These are phyloP conservation scores for Drosophila anomalata DNA, from an alignment of 2,888 invertebrate genomes.

Conservation along the genomic window DNA sequence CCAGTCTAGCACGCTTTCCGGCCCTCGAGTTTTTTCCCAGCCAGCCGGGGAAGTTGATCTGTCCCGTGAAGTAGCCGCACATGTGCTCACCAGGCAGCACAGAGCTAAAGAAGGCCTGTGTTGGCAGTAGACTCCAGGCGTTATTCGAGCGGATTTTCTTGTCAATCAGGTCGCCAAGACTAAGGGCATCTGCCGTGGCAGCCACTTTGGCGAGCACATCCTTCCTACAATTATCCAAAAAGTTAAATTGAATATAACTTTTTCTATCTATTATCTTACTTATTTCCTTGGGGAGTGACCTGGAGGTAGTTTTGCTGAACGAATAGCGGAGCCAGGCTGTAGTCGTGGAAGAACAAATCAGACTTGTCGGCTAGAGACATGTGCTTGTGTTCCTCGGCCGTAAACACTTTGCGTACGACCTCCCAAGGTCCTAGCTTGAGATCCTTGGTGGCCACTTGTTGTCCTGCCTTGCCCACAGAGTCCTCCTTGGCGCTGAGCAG, in stretches of 20 bases:
- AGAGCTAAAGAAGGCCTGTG: conserved; percentile 94
- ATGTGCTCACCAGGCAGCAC: conserved; percentile 95
- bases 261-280: conserved; percentile 84
- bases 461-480: conserved; percentile 61
- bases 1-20: conserved; percentile 91
- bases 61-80: conserved; percentile 90
- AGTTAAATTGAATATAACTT: not conserved
- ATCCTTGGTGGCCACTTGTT: conserved; percentile 89
- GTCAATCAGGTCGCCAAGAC: conserved; percentile 93
- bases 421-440: conserved; percentile 97
- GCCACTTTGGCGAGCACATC: conserved; percentile 89
- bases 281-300: conserved; percentile 90
- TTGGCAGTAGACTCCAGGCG: conserved; percentile 94
- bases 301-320: conserved; percentile 98
- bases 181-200: conserved; percentile 93
- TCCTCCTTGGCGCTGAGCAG: conserved; percentile 88
- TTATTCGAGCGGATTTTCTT: conserved; percentile 90
- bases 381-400: conserved; percentile 89
- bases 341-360: conserved; percentile 98
- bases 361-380: conserved; percentile 93
- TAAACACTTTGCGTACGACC: conserved; percentile 94
- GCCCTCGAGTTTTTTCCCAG: conserved; percentile 96
- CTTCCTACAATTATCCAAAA: conserved; percentile 45
- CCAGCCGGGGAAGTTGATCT: conserved; percentile 97
- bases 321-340: conserved; percentile 97